Base-by-base conservation (phyloP, 2,797 vertebrate genomes). In the Falco biarmicus region DNA sequence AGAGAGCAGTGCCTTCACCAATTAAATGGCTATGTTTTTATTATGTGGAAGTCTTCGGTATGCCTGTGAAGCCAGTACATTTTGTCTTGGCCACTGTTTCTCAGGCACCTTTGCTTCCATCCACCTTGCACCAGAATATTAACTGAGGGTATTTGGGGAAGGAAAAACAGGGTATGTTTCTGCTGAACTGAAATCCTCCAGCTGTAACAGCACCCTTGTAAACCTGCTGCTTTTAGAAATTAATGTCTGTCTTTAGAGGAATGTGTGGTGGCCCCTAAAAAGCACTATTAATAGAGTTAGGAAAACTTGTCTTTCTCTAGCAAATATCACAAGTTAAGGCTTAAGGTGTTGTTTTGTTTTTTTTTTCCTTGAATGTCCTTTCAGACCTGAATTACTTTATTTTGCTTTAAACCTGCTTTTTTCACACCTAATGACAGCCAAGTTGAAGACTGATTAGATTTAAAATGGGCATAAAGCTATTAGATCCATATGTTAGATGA, bases 401-500 rank as follows among this genome's bases (percentile, higher is more conserved):
- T 95, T 94, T 86, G 17, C 32, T 95, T 93, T 64, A 83, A 90
- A 79, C 22, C 13, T 63, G 8, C 3, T 71, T 89, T 87, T 96
- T 81, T 17, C 20, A 25, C 47, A 85, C 16, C 43, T 90, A 90
- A 95, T 92, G 69, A 76, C 80, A 93, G n/a, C 24, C 37, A 83
- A 48, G 53, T 56, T 71, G 59, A 88, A 94, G 76, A 92, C 43
- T 84, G 71, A 93, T 92, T 92, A 80, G 63, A 66, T 93, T 88
- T 91, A 70, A 91, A 91, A 87, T 80, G 50, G 41, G 13, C 47
- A 85, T 88, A 81, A 86, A 79, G 34, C 71, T 89, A 94, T 94
- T 84, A 91, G 70, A 73, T 92, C 61, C 89, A 79, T 95, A 92
- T 87, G 81, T 73, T 93, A 84, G 82, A 85, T 75, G 78, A 74